Percentiles rank a stretch among this genome's conserved stretches.
Conservation (phyloP, 2,797 vertebrate genomes). For the Enteromius treurensis region DNA sequence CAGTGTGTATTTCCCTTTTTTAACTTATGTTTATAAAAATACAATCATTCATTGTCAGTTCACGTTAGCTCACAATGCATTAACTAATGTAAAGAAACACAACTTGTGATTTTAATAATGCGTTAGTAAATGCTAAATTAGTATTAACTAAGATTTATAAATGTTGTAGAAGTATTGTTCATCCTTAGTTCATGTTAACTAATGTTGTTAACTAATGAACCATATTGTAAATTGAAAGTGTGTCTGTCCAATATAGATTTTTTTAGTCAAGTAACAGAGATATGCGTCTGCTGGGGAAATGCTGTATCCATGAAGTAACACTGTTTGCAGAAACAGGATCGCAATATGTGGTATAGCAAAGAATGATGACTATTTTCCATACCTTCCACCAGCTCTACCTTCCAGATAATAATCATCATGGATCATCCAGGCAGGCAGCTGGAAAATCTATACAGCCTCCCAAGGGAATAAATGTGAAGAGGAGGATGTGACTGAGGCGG, state of each 20-base stretch:
- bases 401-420: slow-evolving; percentile 70
- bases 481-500: slow-evolving; percentile 70
- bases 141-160: too few species aligned
- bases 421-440: slow-evolving; percentile 74
- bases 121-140: too few species aligned
- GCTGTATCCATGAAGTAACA: slow-evolving; percentile 63
- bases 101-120: too few species aligned
- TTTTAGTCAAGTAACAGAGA: slow-evolving; percentile 55
- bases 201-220: too few species aligned
- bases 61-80: too few species aligned
- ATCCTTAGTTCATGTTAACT: too few species aligned
- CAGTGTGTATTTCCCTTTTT: too few species aligned
- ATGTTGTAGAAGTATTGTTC: too few species aligned
- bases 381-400: slow-evolving; percentile 64
- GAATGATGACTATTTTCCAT: slow-evolving; percentile 73
- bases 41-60: too few species aligned
- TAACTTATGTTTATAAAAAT: too few species aligned
- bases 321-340: slow-evolving; percentile 66
- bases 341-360: slow-evolving; percentile 60
- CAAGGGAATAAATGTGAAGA: slow-evolving; percentile 70
- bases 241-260: slow-evolving; percentile 52
- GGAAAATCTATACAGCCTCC: slow-evolving; percentile 74
- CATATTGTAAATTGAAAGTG: background rate
- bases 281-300: slow-evolving; percentile 60
- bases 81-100: too few species aligned